A percentile compares a stretch with the other conserved stretches of the same genome.
These are phyloP conservation scores for Manis javanica DNA, from an alignment of 2,797 vertebrate species.

Conservation along the genomic window DNA sequence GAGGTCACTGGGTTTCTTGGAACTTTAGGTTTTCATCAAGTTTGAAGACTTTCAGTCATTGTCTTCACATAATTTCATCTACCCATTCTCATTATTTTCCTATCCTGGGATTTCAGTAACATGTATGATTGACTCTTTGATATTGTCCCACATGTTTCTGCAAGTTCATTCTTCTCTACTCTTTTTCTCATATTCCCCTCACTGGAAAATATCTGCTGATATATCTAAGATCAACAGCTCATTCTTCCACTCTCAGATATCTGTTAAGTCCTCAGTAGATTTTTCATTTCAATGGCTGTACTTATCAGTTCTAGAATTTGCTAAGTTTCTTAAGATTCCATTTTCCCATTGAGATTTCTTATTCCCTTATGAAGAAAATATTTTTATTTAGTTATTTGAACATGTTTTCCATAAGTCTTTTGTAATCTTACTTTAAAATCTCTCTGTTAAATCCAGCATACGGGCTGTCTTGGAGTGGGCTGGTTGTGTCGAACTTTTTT, in stretches of 20 bases:
- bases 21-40: background rate
- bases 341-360: background rate
- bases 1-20: background rate
- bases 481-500: background rate
- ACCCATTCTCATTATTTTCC: background rate
- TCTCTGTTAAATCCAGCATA: background rate
- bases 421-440: background rate
- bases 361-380: background rate
- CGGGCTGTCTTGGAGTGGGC: background rate
- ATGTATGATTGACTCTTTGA: background rate
- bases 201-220: background rate
- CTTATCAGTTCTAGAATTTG: background rate
- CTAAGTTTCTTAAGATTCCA: background rate
- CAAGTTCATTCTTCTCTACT: background rate
- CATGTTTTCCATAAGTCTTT: background rate
- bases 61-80: background rate
- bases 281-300: background rate
- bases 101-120: background rate
- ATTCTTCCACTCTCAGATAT: background rate
- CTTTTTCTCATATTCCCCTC: background rate
- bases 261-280: background rate
- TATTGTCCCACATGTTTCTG: background rate
- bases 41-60: background rate
- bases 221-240: background rate
- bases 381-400: background rate